Conservation (phyloP, 2,888 invertebrate species). For the Neoascia interrupta region DNA sequence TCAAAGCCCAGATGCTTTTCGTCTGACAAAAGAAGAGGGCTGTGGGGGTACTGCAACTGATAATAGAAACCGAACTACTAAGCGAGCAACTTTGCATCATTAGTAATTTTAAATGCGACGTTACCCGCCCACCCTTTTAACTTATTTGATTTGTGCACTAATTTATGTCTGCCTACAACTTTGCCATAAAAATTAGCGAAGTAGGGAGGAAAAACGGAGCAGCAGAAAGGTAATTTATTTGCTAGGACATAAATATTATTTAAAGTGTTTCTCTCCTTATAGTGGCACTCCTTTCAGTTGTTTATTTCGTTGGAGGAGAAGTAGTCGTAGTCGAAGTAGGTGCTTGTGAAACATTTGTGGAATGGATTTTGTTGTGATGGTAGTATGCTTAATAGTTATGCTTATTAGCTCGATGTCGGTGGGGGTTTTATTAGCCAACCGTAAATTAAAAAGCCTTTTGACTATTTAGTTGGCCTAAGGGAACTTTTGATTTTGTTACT, state of each 20-base stretch:
- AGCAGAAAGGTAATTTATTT: constrained; percentile 65
- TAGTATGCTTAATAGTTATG: constrained; percentile 63
- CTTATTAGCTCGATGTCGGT: constrained; percentile 59
- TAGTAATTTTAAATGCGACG: constrained; percentile 66
- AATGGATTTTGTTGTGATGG: constrained; percentile 55
- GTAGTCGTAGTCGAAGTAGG: constrained; percentile 18
- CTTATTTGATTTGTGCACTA: constrained; percentile 68
- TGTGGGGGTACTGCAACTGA: constrained; percentile 63
- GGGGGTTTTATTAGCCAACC: constrained; percentile 55
- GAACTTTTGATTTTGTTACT: constrained; percentile 41
- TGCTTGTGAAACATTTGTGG: constrained; percentile 56
- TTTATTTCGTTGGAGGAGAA: constrained; percentile 55
- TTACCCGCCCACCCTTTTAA: constrained; percentile 41
- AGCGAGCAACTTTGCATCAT: constrained; percentile 61
- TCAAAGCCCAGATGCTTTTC: constrained; percentile 59
- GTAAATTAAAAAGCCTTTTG: constrained; percentile 56
- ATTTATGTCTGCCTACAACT: constrained; percentile 64
- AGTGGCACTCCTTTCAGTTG: constrained; percentile 65
- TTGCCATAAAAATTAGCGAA: constrained; percentile 53
- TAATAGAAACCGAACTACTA: constrained; percentile 45
- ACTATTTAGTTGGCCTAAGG: constrained; percentile 38
- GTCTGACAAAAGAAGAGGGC: constrained; percentile 20
- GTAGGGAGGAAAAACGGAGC: neutral
- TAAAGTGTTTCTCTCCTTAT: constrained; percentile 59
- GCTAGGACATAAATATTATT: constrained; percentile 68